Percentiles rank a stretch among this genome's conserved stretches.
phyloP scores from a whole-genome alignment of 2,797 vertebrate species.

The Picus viridis region DNA sequence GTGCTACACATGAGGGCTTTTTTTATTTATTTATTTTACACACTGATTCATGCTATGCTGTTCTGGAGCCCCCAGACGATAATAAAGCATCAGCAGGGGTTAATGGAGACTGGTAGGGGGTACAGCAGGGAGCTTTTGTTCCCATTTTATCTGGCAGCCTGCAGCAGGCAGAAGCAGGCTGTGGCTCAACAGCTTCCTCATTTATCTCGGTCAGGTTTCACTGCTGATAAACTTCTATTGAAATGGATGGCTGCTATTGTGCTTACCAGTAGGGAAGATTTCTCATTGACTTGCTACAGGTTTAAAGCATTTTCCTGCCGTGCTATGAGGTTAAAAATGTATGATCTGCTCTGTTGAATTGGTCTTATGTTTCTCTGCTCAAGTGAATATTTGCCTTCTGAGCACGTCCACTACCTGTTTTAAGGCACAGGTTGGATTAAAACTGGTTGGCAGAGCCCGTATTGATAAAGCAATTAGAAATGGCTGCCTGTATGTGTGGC shows the following conservation, averaged over 20 bases:
- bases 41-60: constrained; percentile 27
- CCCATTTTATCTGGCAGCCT: constrained; percentile 77
- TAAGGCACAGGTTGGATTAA: constrained; percentile 33
- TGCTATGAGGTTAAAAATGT: constrained; percentile 71
- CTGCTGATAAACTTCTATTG: constrained; percentile 73
- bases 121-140: constrained; percentile 74
- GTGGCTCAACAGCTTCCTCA: constrained; percentile 70
- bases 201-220: constrained; percentile 76
- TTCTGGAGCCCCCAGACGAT: constrained; percentile 61
- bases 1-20: neutral
- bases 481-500: neutral
- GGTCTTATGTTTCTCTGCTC: constrained; percentile 60
- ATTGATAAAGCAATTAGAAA: neutral
- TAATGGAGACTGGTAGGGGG: constrained; percentile 70
- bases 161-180: constrained; percentile 74
- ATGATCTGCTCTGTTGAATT: constrained; percentile 58
- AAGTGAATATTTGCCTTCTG: constrained; percentile 42
- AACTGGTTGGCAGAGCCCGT: constrained; percentile 1
- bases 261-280: constrained; percentile 64
- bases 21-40: constrained; percentile 48
- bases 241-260: constrained; percentile 65
- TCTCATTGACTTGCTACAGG: constrained; percentile 61
- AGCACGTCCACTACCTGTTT: constrained; percentile 30
- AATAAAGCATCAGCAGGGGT: constrained; percentile 72
- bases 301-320: constrained; percentile 66